Base-by-base conservation (phyloP, 2,797 vertebrate species). In the Morus bassanus region DNA sequence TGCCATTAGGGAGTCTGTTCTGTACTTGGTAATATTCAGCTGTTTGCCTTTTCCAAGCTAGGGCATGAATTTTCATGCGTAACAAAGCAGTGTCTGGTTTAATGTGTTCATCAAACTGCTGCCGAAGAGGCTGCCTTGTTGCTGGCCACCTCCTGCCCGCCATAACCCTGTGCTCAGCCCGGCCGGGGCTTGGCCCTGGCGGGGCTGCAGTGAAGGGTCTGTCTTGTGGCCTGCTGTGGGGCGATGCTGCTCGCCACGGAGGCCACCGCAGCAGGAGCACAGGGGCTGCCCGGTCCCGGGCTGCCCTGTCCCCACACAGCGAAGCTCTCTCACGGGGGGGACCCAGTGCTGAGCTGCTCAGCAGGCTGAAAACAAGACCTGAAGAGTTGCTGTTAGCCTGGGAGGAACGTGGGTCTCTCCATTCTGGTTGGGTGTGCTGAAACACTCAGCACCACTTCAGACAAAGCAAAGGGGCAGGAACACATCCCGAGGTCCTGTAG, bases 31-130 rank as follows among this genome's bases (percentile, higher is more conserved):
- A 19, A 67, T 22, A 13, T 14, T 76, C 15, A 51, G 24, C 43
- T 21, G 16, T 60, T 72, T 54, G 35, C 56, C 23, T 72, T 65
- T 67, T 54, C 37, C 37, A 50, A 72, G 68, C 41, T 31, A n/a
- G 21, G 76, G 7, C 1, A 4, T n/a, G 46, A 30, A 22, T 53
- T 39, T 57, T 65, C 16, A 15, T 4, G 5, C 0, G 0, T 37
- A 18, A 28, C 13, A 53, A 57, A 48, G 31, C 85, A 63, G 4
- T 24, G 13, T 35, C 23, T 63, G 48, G 14, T 53, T 78, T 75
- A 8, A 33, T 1, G 0, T n/a, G 33, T 30, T 46, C 56, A 21
- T 57, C 56, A 19, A 16, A 28, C 43, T 14, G 10, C 60, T 69
- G 64, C 43, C 24, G 22, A 41, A 6, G 46, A 22, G 59, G 31